Base-by-base conservation (phyloP, 2,797 vertebrate species). In the Syndactyla subalaris region DNA sequence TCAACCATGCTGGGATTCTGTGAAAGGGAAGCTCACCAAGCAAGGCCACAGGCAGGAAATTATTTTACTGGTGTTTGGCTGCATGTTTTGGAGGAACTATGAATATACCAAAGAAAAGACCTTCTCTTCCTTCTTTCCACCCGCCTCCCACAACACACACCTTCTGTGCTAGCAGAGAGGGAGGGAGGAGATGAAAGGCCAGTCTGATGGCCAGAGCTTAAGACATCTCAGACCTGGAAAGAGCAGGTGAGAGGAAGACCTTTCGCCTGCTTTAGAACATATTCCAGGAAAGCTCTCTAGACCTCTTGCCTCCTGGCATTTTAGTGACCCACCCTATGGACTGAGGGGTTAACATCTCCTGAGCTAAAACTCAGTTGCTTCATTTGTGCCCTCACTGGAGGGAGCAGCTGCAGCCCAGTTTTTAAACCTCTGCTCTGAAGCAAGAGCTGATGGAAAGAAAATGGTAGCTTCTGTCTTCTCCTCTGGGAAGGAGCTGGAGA, bases 401-500 rank as follows among this genome's bases (percentile, higher is more conserved):
- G 73, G 76, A 73, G 84, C 84, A 86, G 63, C 34, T 83, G 78
- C 70, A 82, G 85, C 49, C 48, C 30, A 29, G 57, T 46, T 70
- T 59, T 88, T 51, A 67, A 92, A 87, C 14, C 51, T 85, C 58
- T 43, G 54, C 46, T 79, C 84, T 77, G 68, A 77, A 71, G 79
- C 57, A 29, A 62, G 57, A 93, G 49, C 10, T 0, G 0, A 27
- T 62, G 48, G 83, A 94, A 86, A 86, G 84, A 87, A 94, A 91
- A 77, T 8, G 21, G 21, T 59, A 39, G 85, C 75, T 90, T 90
- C 87, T 88, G 38, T 34, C 52, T 70, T 91, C 80, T 93, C 86
- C 88, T 92, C 73, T 81, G 89, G 83, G 82, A 93, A 92, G 66
- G 57, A 92, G 86, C 77, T 76, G 79, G 80, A 94, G 87, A 73